Evolutionary conservation across 2,888 invertebrate genomes (phyloP), one percentile per base, ranked within the genome.

Genomic region (Patella ulyssiponensis): DNA sequence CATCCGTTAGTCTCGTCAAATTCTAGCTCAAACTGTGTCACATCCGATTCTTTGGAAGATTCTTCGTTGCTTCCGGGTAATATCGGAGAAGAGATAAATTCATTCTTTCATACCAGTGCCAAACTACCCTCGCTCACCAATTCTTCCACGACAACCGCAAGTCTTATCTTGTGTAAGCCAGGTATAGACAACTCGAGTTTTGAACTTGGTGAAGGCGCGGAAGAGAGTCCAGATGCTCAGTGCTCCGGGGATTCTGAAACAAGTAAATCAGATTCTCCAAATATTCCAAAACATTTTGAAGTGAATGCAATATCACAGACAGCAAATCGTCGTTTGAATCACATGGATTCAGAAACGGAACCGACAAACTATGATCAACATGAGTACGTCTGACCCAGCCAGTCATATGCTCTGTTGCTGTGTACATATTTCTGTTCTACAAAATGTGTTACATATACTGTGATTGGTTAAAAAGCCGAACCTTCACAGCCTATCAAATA

Each of bases 151-250:
- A 27, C 71, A 14, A 33, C n/a, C 11, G n/a, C n/a, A n/a, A 20
- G 12, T 15, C 23, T 64, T 3, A 73, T 73, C 73, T 58, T 76
- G 14, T 70, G 71, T 33, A 76, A 81, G 17, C 83, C 84, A 27
- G 84, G 84, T 33, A 81, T 84, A 74, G 84, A 84, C 58, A 84
- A 84, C 75, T 83, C 83, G 71, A 84, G 84, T 76, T 84, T 84
- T 78, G 84, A 83, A 58, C 69, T 84, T 20, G 84, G 83, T 14
- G 83, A 84, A 56, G 79, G 78, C 44, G 74, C 20, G 56, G 71
- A 71, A 54, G 71, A 76, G 51, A 71, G 33, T 12, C 56, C 70
- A 15, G 71, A 56, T 71, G 71, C 54, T 23, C 71, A 76, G 52
- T 51, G 64, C 14, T 53, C 15, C 52, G 23, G 51, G 33, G 71